Evolutionary conservation across 2,113 vertebrate species (phyloP).

Genomic region (Onychostoma macrolepis): DNA sequence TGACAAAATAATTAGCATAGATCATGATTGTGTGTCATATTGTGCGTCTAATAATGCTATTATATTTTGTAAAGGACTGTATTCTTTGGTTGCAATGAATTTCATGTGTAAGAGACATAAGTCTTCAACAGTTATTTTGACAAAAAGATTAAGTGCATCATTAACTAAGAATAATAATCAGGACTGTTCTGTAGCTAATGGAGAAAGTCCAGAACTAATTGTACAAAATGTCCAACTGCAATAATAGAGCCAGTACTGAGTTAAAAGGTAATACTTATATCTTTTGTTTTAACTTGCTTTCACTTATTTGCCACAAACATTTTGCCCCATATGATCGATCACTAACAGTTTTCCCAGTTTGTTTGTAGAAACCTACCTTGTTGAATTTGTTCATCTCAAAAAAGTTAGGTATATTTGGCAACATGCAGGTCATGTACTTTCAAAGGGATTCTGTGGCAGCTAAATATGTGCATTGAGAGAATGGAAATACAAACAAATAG

Average conservation of each 20-base stretch:
- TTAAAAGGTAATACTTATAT: not conserved
- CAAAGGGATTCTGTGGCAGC: not conserved
- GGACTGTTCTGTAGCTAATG: not conserved
- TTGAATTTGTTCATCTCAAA: not conserved
- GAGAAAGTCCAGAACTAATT: not conserved
- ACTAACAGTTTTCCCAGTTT: conserved; percentile 52
- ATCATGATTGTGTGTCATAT: no score
- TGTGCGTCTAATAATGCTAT: not conserved
- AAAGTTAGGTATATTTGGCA: not conserved
- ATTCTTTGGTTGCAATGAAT: not conserved
- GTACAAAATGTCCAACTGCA: not conserved
- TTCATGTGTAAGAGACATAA: not conserved
- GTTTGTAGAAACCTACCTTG: conserved; percentile 28
- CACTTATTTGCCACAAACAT: not conserved
- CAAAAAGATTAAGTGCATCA: not conserved
- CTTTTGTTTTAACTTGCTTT: not conserved
- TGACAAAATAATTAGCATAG: no score
- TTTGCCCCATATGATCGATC: conserved; percentile 34
- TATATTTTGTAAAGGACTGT: not conserved
- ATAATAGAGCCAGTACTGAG: not conserved
- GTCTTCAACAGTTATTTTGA: not conserved
- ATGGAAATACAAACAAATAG: not conserved
- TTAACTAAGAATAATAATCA: not conserved
- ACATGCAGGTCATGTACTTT: not conserved
- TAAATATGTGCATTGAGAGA: not conserved